Percentiles rank a stretch among this genome's conserved stretches.
phyloP scores from a whole-genome alignment of 2,888 invertebrate genomes.

The Heliconius ethilla region DNA sequence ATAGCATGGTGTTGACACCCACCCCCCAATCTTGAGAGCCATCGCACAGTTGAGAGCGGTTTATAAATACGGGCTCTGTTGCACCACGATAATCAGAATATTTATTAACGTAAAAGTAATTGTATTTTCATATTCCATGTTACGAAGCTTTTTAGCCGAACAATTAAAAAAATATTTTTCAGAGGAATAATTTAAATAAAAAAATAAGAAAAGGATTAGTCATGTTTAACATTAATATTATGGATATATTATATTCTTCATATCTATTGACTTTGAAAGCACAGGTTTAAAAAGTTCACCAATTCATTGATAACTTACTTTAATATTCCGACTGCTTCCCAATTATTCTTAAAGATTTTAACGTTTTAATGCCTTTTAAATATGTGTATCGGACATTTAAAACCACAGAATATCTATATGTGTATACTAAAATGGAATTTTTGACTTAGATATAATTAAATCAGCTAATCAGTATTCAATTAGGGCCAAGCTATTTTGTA shows the following conservation, averaged over 20 bases:
- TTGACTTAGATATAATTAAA: constrained; percentile 15
- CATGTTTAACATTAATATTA: too few relatives aligned
- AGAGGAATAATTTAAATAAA: neutral
- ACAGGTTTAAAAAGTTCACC: neutral
- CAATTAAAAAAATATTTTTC: neutral
- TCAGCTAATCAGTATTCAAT: constrained; percentile 10
- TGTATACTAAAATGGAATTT: constrained; percentile 4
- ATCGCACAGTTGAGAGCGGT: too few relatives aligned
- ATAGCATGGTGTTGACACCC: too few relatives aligned
- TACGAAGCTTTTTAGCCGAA: neutral
- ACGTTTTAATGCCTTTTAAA: constrained; percentile 1
- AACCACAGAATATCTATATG: neutral
- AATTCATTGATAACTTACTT: too few relatives aligned
- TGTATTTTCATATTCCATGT: too few relatives aligned
- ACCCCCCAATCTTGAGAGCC: too few relatives aligned
- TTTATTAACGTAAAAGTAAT: too few relatives aligned
- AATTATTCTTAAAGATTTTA: neutral
- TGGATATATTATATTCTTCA: too few relatives aligned
- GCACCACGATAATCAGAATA: too few relatives aligned
- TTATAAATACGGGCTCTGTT: too few relatives aligned
- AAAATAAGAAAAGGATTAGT: neutral
- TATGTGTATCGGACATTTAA: neutral
- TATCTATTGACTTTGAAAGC: neutral
- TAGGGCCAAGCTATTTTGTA: constrained; percentile 2
- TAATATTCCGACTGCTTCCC: neutral